Base-by-base conservation (phyloP, 2,888 invertebrate species). In the Aphidoletes aphidimyza region DNA sequence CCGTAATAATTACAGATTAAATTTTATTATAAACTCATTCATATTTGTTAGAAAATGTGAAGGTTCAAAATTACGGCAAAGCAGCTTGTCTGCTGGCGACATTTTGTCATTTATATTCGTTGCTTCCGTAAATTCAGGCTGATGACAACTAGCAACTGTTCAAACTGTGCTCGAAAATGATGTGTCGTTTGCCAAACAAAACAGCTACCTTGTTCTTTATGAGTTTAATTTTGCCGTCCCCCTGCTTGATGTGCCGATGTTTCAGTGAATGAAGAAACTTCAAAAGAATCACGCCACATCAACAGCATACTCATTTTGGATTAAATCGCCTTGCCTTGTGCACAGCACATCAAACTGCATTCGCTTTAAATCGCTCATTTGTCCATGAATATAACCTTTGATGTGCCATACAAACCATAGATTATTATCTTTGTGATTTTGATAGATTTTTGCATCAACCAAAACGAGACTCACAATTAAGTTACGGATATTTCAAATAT, bases 11-110 rank as follows among this genome's bases (percentile, higher is more conserved):
- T 69, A 30, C 69, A 69, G 69, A 69, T 69, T 69, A 69, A 69
- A 69, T 69, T 69, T 69, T 69, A 69, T 69, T 69, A 69, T 69
- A 69, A 69, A 69, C 69, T 34, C 69, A 69, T 69, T 69, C 69
- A 69, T 69, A 69, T 30, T 69, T 69, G 69, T 69, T 30, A 34
- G 30, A 69, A 69, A 69, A 69, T 69, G 69, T n/a, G 6, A 26
- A 54, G 54, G 54, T 54, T 54, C n/a, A n/a, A n/a, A n/a, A 22
- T 19, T 22, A 54, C 26, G 26, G 11, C 3, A 26, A 8, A 26
- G 3, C 9, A 54, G 5, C 14, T 47, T 47, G 54, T 3, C 69
- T 69, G 69, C 14, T 14, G 69, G 17, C 34, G 69, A 69, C 69
- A 69, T 54, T 54, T 19, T 54, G 22, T 54, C 54, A 54, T 69